Conservation (phyloP, 2,113 vertebrate genomes). For the Scatophagus argus region DNA sequence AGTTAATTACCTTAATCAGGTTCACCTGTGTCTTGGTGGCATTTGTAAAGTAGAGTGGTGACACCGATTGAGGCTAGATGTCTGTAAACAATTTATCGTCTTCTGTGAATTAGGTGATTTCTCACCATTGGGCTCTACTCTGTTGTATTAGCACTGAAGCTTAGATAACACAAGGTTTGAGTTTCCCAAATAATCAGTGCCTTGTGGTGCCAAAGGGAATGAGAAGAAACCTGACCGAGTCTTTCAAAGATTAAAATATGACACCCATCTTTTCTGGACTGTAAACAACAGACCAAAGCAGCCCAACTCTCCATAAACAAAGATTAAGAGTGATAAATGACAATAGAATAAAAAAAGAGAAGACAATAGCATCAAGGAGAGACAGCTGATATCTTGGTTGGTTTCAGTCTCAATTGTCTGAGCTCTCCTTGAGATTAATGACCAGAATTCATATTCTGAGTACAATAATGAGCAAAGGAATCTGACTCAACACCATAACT, state of each 20-base stretch:
- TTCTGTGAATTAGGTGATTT: not conserved
- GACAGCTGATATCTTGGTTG: not conserved
- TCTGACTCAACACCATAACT: not conserved
- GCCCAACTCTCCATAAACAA: conserved; percentile 4
- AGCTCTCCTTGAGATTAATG: not conserved
- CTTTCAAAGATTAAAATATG: conserved; percentile 59
- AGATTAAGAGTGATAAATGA: conserved; percentile 21
- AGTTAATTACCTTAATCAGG: not conserved
- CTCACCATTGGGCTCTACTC: not conserved
- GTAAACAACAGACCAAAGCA: conserved; percentile 18
- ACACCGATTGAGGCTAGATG: no score
- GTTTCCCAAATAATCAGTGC: conserved; percentile 28
- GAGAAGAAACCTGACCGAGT: conserved; percentile 50
- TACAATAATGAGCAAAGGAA: not conserved
- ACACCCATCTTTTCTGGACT: conserved; percentile 37
- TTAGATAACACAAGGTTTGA: not conserved
- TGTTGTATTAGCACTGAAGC: not conserved
- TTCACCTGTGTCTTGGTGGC: conserved; percentile 3
- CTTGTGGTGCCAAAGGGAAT: conserved; percentile 42
- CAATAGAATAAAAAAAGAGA: conserved; percentile 22
- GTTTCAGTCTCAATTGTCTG: not conserved
- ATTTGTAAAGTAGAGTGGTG: no score
- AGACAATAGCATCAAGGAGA: conserved; percentile 17
- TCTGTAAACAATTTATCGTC: no score
- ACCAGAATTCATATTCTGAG: not conserved